Conservation (phyloP, 2,797 vertebrate species). For the Centroberyx gerrardi region DNA sequence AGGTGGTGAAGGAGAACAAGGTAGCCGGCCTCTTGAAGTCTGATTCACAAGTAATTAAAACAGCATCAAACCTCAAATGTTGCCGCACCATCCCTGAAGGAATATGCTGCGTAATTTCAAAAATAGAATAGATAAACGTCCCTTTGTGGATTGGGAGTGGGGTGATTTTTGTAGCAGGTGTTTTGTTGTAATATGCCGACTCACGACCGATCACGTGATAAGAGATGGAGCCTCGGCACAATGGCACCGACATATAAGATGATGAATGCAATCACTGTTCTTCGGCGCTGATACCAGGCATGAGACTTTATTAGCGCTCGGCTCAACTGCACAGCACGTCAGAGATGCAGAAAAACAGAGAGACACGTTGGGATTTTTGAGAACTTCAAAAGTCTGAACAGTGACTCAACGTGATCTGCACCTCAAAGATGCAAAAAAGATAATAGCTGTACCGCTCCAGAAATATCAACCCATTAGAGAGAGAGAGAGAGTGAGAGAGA, state of each 20-base stretch:
- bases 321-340: neutral
- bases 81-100: neutral
- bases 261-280: slow-evolving; percentile 7
- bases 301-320: slow-evolving; percentile 20
- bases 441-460: slow-evolving; percentile 63
- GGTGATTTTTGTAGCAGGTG: no score
- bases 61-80: neutral
- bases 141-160: neutral
- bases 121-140: neutral
- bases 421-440: slow-evolving; percentile 68
- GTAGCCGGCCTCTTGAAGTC: slow-evolving; percentile 1
- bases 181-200: neutral
- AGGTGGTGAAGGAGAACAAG: slow-evolving; percentile 8
- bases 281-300: neutral
- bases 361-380: slow-evolving; percentile 12
- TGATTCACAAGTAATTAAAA: slow-evolving; percentile 29
- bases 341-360: slow-evolving; percentile 10
- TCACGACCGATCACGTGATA: slow-evolving; percentile 12
- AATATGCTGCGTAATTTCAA: neutral
- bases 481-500: no score
- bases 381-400: slow-evolving; percentile 49
- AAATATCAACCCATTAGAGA: slow-evolving; percentile 78
- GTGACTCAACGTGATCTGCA: slow-evolving; percentile 41
- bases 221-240: slow-evolving; percentile 24
- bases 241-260: neutral